Conservation (phyloP, 2,888 invertebrate species). For the Hyposoter didymator region DNA sequence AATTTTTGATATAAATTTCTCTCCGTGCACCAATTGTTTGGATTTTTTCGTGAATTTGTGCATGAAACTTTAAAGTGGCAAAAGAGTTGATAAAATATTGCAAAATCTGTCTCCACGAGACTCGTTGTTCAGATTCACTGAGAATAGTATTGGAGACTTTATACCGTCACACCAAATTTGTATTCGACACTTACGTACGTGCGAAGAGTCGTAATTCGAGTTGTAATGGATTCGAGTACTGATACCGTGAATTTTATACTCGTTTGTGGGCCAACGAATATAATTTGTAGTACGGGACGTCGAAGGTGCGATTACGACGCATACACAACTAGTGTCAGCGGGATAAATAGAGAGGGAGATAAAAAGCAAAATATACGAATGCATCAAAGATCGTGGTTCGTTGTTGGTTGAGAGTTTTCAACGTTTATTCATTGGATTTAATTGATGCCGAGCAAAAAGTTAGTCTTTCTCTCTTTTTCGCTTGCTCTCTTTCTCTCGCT, state of each 20-base stretch:
- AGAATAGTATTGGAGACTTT: not conserved
- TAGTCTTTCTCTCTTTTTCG: not conserved
- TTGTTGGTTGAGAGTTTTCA: constrained; percentile 36
- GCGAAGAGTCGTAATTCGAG: not conserved
- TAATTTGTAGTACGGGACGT: not conserved
- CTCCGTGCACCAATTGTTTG: no score
- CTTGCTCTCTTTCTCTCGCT: not conserved
- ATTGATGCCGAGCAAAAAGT: constrained; percentile 47
- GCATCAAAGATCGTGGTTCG: constrained; percentile 27
- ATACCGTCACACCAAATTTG: not conserved
- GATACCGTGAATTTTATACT: not conserved
- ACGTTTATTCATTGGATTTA: constrained; percentile 62
- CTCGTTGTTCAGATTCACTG: no score
- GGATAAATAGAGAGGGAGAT: constrained; percentile 5
- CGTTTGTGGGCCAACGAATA: constrained; percentile 20
- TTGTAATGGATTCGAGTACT: not conserved
- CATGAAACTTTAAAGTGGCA: no score
- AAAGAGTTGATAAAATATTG: no score
- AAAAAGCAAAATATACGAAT: constrained; percentile 8
- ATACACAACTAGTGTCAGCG: not conserved
- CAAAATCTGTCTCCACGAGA: no score
- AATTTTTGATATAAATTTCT: no score
- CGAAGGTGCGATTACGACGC: constrained; percentile 11
- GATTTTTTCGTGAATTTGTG: no score
- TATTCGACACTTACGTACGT: not conserved